Evolutionary conservation across 2,888 invertebrate genomes (phyloP), one percentile per base, ranked within the genome.

Genomic region (Hartigia nigra): DNA sequence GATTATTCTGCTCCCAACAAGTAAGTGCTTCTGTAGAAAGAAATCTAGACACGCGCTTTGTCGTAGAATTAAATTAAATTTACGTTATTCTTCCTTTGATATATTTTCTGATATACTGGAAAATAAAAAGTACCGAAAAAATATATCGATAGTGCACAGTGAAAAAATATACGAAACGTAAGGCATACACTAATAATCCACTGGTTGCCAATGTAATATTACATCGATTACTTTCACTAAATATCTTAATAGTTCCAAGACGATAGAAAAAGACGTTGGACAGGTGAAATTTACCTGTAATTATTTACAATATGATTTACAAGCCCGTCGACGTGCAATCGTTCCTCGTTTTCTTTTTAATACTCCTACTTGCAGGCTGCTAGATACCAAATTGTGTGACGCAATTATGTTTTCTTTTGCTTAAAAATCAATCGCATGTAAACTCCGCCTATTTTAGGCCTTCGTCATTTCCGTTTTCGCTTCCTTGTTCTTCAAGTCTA

Each of bases 401-500:
- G 55, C 55, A 23, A 39, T 14, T 55, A 55, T 2, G 1, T 5
- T 14, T 55, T 23, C 34, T 34, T 55, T 23, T 5, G 9, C 9
- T 23, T 55, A 55, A 55, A 55, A 23, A 55, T 55, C 55, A 55
- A 55, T 55, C 55, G 23, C 55, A 55, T 23, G 23, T 55, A 55
- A 55, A 55, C 55, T 23, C 23, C 23, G 2, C 39, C 1, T 23
- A 55, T 55, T 23, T 55, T 23, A 55, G 55, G 55, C 23, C 55
- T 55, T 55, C 5, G 23, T 55, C 14, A 36, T 76, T 69, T 79
- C 79, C 3, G 81, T 77, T 55, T 85, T 80, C 11, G 81, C 79
- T 3, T 89, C 87, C 74, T 87, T 89, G 77, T 90, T 85, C 78
- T 87, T 90, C n/a, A 91, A 79, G 78, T 91, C 88, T 23, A 55